Percentiles rank a stretch among this genome's conserved stretches.
Evolutionary conservation across 2,888 invertebrate species (phyloP).

Genomic region (Meloe dianella): DNA sequence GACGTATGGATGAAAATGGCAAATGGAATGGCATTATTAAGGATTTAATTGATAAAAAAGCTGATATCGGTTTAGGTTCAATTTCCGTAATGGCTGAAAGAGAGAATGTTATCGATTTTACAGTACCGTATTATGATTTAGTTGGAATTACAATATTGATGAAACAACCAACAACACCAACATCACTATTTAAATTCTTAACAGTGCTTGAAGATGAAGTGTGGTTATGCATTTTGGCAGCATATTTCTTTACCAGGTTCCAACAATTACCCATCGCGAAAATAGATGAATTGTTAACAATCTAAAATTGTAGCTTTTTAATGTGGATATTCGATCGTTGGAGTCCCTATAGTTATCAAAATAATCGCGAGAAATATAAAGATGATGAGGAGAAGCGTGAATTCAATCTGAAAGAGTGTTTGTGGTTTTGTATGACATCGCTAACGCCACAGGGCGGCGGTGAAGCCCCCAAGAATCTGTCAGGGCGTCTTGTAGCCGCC

Average conservation of each 20-base stretch:
- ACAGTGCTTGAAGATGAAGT: slow-evolving; percentile 95
- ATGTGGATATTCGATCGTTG: slow-evolving; percentile 97
- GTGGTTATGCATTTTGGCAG: slow-evolving; percentile 94
- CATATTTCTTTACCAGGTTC: slow-evolving; percentile 92
- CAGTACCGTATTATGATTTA: slow-evolving; percentile 96
- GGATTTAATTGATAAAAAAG: slow-evolving; percentile 65
- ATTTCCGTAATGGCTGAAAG: slow-evolving; percentile 97
- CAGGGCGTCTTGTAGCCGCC: slow-evolving; percentile 92
- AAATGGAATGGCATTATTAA: slow-evolving; percentile 68
- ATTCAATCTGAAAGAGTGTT: slow-evolving; percentile 93
- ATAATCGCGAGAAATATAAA: slow-evolving; percentile 90
- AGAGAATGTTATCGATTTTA: slow-evolving; percentile 96
- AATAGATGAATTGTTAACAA: neutral
- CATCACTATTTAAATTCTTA: slow-evolving; percentile 94
- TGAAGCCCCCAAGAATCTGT: slow-evolving; percentile 94
- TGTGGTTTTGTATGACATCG: slow-evolving; percentile 99
- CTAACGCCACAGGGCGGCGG: slow-evolving; percentile 94
- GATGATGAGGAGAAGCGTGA: slow-evolving; percentile 93
- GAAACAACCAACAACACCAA: slow-evolving; percentile 86
- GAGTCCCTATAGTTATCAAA: slow-evolving; percentile 97
- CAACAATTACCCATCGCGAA: neutral
- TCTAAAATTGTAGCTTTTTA: slow-evolving; percentile 71
- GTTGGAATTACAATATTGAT: slow-evolving; percentile 97
- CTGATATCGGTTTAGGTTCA: slow-evolving; percentile 92
- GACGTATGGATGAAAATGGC: slow-evolving; percentile 84